Evolutionary conservation across 92 coral and sea anemone genomes (phyloP), one percentile per base, ranked within the genome.

Genomic region (Galaxea fascicularis): DNA sequence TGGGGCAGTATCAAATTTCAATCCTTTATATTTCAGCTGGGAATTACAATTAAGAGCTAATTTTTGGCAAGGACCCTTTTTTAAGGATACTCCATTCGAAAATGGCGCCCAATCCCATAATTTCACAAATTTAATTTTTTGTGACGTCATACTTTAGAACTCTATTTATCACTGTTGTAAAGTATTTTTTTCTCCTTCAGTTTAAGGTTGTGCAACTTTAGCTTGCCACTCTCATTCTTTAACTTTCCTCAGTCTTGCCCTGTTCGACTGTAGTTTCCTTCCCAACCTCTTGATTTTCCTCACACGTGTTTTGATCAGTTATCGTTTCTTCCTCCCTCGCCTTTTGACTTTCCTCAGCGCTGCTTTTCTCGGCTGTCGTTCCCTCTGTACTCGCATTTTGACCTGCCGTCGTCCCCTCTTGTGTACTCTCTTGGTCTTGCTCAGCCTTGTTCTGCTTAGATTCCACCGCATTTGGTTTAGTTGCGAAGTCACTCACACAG

Each of bases 401-500:
- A 10, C n/a, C 77, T 13, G 30, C 60, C 11, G 56, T 13, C 8
- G 12, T 16, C 0, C 10, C 41, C 52, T 73, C 63, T 5, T 27
- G n/a, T 25, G 17, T 25, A 24, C 10, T 31, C 47, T 47, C 12
- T 53, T 4, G 65, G 9, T 18, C 65, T 20, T 52, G 15, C 35
- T 10, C 39, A 24, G 77, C 63, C 58, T 20, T 26, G 13, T 49
- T 56, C 26, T 54, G 49, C 44, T 27, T 45, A 51, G 78, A 28
- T 18, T 51, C 30, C 25, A 15, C 39, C 49, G 17, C 65, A 29
- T 14, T 10, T 11, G 79, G 22, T 22, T 60, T 77, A 13, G 18
- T 25, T 4, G 54, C 79, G 73, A 89, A 92, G 76, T 88, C 98
- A 41, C 72, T 46, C 56, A 69, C 87, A 28, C 92, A 93, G 71